These are phyloP conservation scores for Otocyon megalotis DNA, from an alignment of 2,113 vertebrate species.

Conservation along the genomic window DNA sequence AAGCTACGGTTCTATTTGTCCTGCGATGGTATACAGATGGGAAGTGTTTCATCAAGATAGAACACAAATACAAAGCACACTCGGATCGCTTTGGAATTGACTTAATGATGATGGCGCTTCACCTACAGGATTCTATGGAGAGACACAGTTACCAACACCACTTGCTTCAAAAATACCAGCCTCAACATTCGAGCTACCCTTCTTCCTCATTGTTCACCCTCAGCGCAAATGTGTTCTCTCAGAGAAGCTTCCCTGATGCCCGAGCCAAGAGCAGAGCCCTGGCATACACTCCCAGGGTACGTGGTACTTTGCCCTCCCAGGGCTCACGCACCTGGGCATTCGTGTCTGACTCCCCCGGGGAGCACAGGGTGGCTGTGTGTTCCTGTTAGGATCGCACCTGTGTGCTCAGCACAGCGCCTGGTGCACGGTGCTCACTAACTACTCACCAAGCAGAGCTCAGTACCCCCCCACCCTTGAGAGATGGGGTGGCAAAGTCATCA, in stretches of 20 bases:
- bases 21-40: not conserved
- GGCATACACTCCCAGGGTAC: not conserved
- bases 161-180: not conserved
- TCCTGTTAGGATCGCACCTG: no score
- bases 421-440: not conserved
- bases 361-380: not conserved
- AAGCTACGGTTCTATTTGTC: not conserved
- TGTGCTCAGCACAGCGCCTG: fast-evolving
- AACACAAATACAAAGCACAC: not conserved
- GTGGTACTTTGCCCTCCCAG: not conserved
- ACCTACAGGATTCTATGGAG: not conserved
- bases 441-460: not conserved
- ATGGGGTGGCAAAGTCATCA: not conserved
- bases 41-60: not conserved
- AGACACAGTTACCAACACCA: not conserved
- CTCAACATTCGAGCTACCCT: not conserved
- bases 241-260: not conserved
- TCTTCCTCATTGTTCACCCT: not conserved
- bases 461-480: not conserved
- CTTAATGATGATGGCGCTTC: not conserved
- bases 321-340: not conserved
- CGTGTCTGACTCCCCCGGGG: no score
- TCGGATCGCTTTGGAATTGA: not conserved
- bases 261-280: not conserved
- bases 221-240: not conserved